Conservation (phyloP, 2,113 vertebrate species). For the Pycnonotus jocosus region DNA sequence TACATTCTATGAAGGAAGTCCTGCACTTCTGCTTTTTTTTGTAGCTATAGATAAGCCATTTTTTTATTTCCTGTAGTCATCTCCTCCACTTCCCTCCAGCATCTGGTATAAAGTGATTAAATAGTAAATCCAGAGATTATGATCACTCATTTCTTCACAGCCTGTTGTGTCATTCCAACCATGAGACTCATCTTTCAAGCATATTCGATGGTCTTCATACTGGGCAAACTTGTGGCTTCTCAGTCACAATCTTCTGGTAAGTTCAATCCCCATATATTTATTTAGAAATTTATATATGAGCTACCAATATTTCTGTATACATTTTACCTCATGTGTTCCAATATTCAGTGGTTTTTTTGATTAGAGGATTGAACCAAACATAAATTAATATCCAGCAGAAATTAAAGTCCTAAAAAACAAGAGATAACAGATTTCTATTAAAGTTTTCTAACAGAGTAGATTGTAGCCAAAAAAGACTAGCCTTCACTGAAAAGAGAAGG, state of each 20-base stretch:
- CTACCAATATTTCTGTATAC: neutral
- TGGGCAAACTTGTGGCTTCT: neutral
- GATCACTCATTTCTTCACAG: neutral
- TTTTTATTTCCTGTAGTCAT: slow-evolving; percentile 59
- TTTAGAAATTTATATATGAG: neutral
- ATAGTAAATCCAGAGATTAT: neutral
- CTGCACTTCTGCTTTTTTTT: neutral
- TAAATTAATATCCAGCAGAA: neutral
- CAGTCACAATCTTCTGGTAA: slow-evolving; percentile 26
- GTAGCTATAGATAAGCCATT: neutral
- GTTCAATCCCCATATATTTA: neutral
- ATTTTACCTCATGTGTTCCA: neutral
- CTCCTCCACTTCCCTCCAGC: slow-evolving; percentile 31
- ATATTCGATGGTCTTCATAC: neutral
- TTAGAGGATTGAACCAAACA: neutral
- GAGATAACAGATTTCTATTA: neutral
- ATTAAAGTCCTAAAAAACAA: neutral
- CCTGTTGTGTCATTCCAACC: neutral
- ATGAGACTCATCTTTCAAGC: slow-evolving; percentile 26
- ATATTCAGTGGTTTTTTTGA: neutral
- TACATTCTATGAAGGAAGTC: neutral
- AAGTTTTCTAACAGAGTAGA: neutral
- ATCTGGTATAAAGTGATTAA: slow-evolving; percentile 14
- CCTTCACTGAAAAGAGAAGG: neutral
- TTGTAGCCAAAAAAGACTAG: neutral